Conservation (phyloP, 2,113 vertebrate species). For the Grammomys dolichurus region DNA sequence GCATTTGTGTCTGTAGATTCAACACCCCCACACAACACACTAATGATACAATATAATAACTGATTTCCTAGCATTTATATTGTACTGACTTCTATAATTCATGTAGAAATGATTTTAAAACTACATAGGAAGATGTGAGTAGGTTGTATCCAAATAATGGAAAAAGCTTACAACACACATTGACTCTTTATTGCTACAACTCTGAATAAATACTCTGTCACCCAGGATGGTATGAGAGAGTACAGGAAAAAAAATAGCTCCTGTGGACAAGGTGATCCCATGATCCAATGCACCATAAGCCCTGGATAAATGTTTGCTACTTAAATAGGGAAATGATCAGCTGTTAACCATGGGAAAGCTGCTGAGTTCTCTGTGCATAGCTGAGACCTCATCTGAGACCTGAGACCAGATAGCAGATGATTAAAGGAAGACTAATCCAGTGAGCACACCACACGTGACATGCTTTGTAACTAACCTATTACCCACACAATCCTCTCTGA, state of each 20-base stretch:
- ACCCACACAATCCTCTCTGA: constrained; percentile 60
- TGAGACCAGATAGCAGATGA: background rate
- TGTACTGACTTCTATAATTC: too few relatives aligned
- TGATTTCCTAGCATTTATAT: background rate
- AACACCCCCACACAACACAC: too few relatives aligned
- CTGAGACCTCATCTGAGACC: background rate
- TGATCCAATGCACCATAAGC: fast-evolving
- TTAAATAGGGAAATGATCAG: background rate
- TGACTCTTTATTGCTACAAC: background rate
- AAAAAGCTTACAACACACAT: background rate
- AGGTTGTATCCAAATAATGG: background rate
- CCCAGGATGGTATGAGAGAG: background rate
- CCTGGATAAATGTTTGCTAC: background rate
- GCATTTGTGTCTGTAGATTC: background rate
- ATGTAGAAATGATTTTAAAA: background rate
- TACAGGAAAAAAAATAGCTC: background rate
- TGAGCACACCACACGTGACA: background rate
- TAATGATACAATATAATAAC: too few relatives aligned
- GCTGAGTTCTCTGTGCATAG: background rate
- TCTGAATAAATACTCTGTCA: background rate
- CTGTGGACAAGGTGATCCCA: background rate
- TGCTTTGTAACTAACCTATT: constrained; percentile 48
- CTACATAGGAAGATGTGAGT: background rate
- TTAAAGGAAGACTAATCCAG: background rate
- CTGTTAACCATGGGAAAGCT: background rate